Evolutionary conservation across 2,888 invertebrate genomes (phyloP), one percentile per base, ranked within the genome.

Genomic region (Phymatocera aterrima): DNA sequence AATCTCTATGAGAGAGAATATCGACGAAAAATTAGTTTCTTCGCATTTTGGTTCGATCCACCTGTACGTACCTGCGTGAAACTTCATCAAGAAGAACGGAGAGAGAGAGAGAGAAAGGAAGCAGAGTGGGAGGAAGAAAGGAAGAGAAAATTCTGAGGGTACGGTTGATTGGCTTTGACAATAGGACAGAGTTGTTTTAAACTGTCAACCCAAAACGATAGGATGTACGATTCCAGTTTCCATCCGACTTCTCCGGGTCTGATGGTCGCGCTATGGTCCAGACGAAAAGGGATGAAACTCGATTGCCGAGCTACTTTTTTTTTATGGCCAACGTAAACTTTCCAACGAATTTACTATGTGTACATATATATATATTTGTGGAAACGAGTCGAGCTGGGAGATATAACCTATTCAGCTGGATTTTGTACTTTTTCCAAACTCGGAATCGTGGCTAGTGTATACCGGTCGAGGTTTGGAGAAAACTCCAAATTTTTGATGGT

Each of bases 301-400:
- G 18, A 72, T 72, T 21, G 70, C 48, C 24, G n/a, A 72, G 31
- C 70, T 51, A 24, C 31, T 72, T 72, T 72, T 48, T 43, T 72
- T 72, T 72, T 51, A 72, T 51, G 21, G 51, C 70, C 43, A 48
- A 72, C 48, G 48, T 72, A 72, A 72, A 72, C 51, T 72, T 72
- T 51, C 51, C 51, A 31, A 72, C 70, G 70, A 51, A 72, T 72
- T 72, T 72, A 40, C 40, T 40, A 40, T 68, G n/a, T n/a, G n/a
- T n/a, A n/a, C n/a, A n/a, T n/a, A n/a, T n/a, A n/a, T n/a, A n/a
- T n/a, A n/a, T n/a, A n/a, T n/a, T n/a, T n/a, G n/a, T n/a, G n/a
- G n/a, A n/a, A n/a, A n/a, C n/a, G n/a, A n/a, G n/a, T 46, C 21
- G 40, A 46, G 46, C n/a, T 10, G 43, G 15, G 15, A 24, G 68